Conservation (phyloP, 2,113 vertebrate species). For the Poeciliopsis prolifica region DNA sequence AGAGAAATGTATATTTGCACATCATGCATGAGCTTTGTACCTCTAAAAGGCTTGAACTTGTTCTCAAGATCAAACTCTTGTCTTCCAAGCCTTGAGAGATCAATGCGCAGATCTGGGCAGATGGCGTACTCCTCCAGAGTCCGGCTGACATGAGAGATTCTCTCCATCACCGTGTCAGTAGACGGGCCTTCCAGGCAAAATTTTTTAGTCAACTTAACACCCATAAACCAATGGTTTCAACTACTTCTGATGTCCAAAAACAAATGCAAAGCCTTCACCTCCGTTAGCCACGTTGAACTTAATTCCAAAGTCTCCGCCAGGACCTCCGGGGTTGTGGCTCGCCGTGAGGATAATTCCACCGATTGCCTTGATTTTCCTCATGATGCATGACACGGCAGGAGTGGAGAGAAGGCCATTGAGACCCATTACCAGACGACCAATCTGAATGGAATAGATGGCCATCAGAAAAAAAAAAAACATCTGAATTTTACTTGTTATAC, state of each 20-base stretch:
- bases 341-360: conserved; percentile 97
- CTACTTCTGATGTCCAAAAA: neutral
- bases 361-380: conserved; percentile 97
- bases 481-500: neutral
- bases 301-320: conserved; percentile 94
- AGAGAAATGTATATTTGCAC: neutral
- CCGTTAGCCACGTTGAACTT: conserved; percentile 98
- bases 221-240: neutral
- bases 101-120: conserved; percentile 93
- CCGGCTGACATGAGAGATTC: conserved; percentile 95
- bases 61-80: conserved; percentile 99
- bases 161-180: conserved; percentile 92
- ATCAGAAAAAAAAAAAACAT: neutral
- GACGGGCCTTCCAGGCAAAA: conserved; percentile 84
- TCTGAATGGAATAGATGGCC: conserved; percentile 77
- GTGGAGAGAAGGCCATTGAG: conserved; percentile 97
- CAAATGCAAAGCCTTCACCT: conserved; percentile 78
- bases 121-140: conserved; percentile 96
- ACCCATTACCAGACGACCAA: conserved; percentile 94
- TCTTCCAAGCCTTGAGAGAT: conserved; percentile 93
- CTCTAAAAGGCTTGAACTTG: conserved; percentile 99
- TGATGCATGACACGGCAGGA: conserved; percentile 97
- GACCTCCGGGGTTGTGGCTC: conserved; percentile 95
- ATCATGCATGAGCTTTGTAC: conserved; percentile 68
- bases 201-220: neutral